These are phyloP conservation scores for Rhipidura dahli DNA, from an alignment of 2,113 vertebrate species.

Conservation along the genomic window DNA sequence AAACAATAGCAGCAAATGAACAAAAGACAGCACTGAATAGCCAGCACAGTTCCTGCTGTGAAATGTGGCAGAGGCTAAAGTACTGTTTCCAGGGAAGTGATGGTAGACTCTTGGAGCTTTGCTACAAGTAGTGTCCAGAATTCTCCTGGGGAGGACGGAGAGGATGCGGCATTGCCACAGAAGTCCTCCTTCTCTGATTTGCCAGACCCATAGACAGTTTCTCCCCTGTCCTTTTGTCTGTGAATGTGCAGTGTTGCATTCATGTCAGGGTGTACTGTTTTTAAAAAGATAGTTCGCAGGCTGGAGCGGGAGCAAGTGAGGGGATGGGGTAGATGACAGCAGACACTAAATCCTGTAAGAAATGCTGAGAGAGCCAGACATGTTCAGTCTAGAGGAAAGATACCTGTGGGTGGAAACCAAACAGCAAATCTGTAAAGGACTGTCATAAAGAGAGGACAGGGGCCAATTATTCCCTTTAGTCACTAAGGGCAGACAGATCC, in stretches of 20 bases:
- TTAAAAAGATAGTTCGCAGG: background rate
- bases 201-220: background rate
- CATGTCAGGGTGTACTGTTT: background rate
- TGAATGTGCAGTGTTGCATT: background rate
- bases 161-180: background rate
- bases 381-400: background rate
- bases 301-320: background rate
- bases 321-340: background rate
- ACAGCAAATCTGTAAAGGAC: background rate
- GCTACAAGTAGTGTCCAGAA: background rate
- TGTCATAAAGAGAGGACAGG: background rate
- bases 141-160: background rate
- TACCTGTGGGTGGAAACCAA: background rate
- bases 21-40: background rate
- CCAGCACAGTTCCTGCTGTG: background rate
- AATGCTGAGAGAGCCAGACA: background rate
- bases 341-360: background rate
- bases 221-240: background rate
- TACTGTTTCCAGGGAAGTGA: background rate
- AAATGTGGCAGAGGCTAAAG: background rate
- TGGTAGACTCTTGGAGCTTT: background rate
- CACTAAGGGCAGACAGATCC: background rate
- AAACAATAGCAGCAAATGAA: background rate
- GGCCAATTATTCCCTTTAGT: background rate
- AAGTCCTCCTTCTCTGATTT: background rate